Percentiles rank a stretch among this genome's conserved stretches.
Evolutionary conservation across 92 coral and sea anemone species (phyloP).

Genomic region (Metridium senile): DNA sequence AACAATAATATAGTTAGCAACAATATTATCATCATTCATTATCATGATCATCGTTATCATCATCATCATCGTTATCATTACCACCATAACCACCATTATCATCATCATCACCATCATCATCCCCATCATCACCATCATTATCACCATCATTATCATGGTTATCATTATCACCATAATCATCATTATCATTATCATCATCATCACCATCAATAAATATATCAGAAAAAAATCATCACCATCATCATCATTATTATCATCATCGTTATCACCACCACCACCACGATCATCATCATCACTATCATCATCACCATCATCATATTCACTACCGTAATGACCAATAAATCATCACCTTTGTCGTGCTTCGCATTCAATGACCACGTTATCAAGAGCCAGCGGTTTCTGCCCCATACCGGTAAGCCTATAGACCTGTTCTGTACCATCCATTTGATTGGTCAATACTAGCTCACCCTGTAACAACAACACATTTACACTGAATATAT

Average conservation of each 20-base stretch:
- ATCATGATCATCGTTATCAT: neutral
- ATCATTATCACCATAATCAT: neutral
- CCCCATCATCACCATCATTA: neutral
- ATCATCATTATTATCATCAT: neutral
- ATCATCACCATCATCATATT: neutral
- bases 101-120: neutral
- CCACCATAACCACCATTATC: neutral
- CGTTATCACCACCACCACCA: neutral
- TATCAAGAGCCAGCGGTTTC: conserved; percentile 87
- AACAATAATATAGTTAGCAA: neutral
- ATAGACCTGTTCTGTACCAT: conserved; percentile 91
- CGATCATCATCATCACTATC: neutral
- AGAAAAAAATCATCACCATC: neutral
- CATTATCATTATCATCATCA: neutral
- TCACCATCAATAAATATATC: neutral
- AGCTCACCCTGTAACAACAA: conserved; percentile 79
- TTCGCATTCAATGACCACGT: conserved; percentile 84
- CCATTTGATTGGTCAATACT: conserved; percentile 67
- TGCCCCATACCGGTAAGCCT: conserved; percentile 79
- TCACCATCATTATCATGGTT: neutral
- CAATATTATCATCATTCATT: neutral
- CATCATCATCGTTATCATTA: neutral
- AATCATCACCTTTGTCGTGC: conserved; percentile 72
- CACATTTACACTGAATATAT: neutral
- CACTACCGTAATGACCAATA: neutral